phyloP scores from a whole-genome alignment of 35 echinoderm and acorn worm species.

The Eucidaris tribuloides region DNA sequence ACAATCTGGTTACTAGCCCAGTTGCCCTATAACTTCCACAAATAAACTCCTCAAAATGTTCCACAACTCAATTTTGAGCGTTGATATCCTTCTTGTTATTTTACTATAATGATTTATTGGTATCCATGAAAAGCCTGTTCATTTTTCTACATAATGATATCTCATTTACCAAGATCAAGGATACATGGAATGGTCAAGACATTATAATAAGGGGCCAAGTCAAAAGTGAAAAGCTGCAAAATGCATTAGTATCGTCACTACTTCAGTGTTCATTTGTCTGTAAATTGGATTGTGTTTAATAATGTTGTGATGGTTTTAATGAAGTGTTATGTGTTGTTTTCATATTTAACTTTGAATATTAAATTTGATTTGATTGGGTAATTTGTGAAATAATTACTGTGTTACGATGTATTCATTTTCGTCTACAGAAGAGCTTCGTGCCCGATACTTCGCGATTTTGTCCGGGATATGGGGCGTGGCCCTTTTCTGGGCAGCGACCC shows the following conservation, averaged over 20 bases:
- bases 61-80: background rate
- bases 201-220: too few species aligned
- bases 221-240: too few species aligned
- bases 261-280: background rate
- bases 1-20: background rate
- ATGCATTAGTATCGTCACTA: background rate
- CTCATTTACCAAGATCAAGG: too few species aligned
- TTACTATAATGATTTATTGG: background rate
- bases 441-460: background rate
- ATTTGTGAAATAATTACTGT: background rate
- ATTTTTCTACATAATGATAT: too few species aligned
- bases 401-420: background rate
- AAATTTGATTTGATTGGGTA: background rate
- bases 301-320: too few species aligned
- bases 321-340: too few species aligned
- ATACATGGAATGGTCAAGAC: too few species aligned
- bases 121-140: too few species aligned
- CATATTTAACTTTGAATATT: too few species aligned
- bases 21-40: background rate
- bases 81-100: background rate
- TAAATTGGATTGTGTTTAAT: background rate
- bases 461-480: conserved; percentile 54
- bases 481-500: conserved; percentile 68
- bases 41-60: background rate
- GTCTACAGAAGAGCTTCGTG: background rate